Conservation (phyloP, 1,140 invertebrate genomes). For the Caenorhabditis elegans region WBcel235 BX284604.4:10211501-10212000, state of each 20-base stretch:
- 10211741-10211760: not conserved
- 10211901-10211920: not conserved
- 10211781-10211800: not conserved
- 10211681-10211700: not conserved
- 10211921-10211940: not conserved
- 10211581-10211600: not conserved
- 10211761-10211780: not conserved
- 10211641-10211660: not conserved
- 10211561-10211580: not conserved
- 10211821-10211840: not conserved
- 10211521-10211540: not conserved
- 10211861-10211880: not conserved
- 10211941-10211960: not conserved
- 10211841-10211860: not conserved
- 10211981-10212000: not conserved
- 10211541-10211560: not conserved
- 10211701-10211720: not conserved
- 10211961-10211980: not conserved
- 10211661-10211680: not conserved
- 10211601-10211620: not conserved
- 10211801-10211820: conserved; percentile 11
- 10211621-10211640: not conserved
- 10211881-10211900: not conserved
- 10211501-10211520: not conserved
- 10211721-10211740: not conserved